These are phyloP conservation scores for Nyctereutes procyonoides DNA, from an alignment of 2,113 vertebrate genomes.

Conservation along the genomic window DNA sequence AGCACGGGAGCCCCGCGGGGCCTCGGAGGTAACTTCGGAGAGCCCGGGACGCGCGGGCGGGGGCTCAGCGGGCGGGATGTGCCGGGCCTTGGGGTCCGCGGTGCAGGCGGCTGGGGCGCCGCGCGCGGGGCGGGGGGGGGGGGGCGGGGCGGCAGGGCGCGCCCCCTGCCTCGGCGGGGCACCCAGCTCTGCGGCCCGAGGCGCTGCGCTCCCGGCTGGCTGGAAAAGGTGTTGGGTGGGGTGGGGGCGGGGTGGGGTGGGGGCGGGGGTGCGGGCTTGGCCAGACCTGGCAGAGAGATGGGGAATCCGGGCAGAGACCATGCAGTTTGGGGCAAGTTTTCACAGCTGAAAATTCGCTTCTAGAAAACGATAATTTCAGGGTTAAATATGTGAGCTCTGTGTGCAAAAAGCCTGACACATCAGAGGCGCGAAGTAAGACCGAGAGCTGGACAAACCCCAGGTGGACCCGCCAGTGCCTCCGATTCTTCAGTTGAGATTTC, in stretches of 20 bases:
- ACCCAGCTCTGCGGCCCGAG: background rate
- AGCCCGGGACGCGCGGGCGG: background rate
- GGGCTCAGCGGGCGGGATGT: background rate
- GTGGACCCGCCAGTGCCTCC: background rate
- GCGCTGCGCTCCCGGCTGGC: background rate
- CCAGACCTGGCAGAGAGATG: background rate
- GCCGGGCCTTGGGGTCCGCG: too few species aligned
- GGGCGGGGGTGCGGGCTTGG: background rate
- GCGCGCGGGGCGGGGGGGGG: background rate
- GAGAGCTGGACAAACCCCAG: background rate
- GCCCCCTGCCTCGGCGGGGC: background rate
- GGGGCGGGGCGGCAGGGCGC: background rate
- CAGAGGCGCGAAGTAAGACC: background rate
- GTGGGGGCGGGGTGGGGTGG: background rate
- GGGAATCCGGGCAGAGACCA: too few species aligned
- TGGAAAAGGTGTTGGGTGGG: background rate
- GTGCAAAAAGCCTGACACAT: background rate
- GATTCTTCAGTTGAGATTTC: background rate
- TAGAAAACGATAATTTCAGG: background rate
- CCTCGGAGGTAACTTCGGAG: slow-evolving; percentile 70
- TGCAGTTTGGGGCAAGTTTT: slow-evolving; percentile 64
- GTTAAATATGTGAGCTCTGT: background rate
- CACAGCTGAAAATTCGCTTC: background rate
- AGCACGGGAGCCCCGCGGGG: background rate
- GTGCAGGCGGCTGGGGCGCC: background rate